phyloP scores from a whole-genome alignment of 2,888 invertebrate species.

The Hylaea fasciaria region DNA sequence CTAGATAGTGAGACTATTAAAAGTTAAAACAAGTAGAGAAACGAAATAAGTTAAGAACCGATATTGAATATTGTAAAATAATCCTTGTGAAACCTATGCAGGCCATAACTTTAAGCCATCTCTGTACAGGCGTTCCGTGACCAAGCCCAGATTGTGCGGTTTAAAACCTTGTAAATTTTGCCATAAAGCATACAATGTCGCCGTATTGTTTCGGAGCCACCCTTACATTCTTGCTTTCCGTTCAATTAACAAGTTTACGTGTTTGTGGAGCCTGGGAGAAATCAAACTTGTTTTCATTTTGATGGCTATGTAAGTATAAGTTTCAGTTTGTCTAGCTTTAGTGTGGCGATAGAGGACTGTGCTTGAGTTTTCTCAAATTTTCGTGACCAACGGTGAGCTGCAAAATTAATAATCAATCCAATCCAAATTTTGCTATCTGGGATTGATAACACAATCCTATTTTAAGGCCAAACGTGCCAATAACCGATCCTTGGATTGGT shows the following conservation, averaged over 20 bases:
- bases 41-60: no score
- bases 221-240: constrained; percentile 57
- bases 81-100: background rate
- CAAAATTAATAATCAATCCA: no score
- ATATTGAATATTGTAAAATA: background rate
- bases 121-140: constrained; percentile 64
- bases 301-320: background rate
- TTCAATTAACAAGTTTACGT: constrained; percentile 48
- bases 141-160: constrained; percentile 60
- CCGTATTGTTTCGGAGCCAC: constrained; percentile 54
- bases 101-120: background rate
- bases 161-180: constrained; percentile 77
- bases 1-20: no score
- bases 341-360: background rate
- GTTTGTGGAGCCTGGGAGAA: constrained; percentile 25
- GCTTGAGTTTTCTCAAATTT: no score
- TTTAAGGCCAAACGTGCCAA: no score
- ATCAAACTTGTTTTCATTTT: constrained; percentile 16
- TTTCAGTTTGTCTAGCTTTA: background rate
- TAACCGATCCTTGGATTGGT: no score
- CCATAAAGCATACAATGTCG: constrained; percentile 79
- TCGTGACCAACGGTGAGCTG: no score
- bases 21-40: no score
- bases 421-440: no score
- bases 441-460: no score